Evolutionary conservation across 2,888 invertebrate genomes (phyloP), one percentile per base, ranked within the genome.

Genomic region (Boloria selene): DNA sequence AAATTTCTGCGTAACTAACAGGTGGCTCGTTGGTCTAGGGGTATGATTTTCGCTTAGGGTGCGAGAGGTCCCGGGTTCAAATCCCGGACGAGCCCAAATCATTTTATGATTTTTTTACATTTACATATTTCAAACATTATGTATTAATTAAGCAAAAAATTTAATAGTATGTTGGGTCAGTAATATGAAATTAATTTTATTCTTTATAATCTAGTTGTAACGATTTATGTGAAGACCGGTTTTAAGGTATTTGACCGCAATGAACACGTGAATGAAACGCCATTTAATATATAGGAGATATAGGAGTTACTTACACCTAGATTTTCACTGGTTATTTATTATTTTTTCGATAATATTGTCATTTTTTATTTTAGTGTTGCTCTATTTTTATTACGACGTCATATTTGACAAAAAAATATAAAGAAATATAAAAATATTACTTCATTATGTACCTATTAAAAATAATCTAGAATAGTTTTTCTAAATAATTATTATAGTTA

Each of bases 31-130:
- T 88, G 85, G 87, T 91, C 90, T 72, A 90, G 89, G 89, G 90
- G 89, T 91, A 92, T 91, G 90, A 91, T 91, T 92, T 88, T 90
- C 90, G 90, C 90, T 92, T 91, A 86, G 90, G 90, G 90, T 92
- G 90, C 90, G 90, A 91, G 90, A 90, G 90, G 91, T 90, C 88
- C 90, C 90, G 90, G 90, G 90, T 92, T 92, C 90, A 92, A 91
- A 90, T 91, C 90, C 90, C 91, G 90, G 91, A 90, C 90, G 90
- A 90, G 91, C 90, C 90, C 90, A 77, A 79, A 16, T n/a, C 4
- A 14, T 16, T 47, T 31, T 58, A 31, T 17, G n/a, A 2, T 6
- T 22, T 14, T n/a, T 26, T 52, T 49, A n/a, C 7, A 49, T 16
- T 5, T 49, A 3, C 3, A 7, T 16, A 49, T 31, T 31, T 31